Evolutionary conservation across 2,113 vertebrate species (phyloP).

Genomic region (Bubo bubo): DNA sequence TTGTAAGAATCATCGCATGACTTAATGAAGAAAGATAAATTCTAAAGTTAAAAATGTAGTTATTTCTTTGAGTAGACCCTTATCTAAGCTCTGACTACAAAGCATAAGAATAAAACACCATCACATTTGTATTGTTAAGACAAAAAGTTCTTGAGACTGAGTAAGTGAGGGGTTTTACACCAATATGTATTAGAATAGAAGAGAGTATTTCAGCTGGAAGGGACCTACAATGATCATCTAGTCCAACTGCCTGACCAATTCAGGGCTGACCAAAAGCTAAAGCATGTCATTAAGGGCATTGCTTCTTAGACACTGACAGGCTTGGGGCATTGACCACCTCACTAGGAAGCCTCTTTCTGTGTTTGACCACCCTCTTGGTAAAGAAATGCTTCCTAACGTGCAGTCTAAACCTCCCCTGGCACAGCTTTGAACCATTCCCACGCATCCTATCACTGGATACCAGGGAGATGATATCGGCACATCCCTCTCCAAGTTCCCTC

Average conservation of each 20-base stretch:
- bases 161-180: background rate
- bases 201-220: background rate
- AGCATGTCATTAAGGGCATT: background rate
- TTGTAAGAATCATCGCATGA: background rate
- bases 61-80: background rate
- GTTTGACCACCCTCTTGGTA: background rate
- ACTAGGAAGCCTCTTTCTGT: background rate
- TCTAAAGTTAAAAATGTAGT: background rate
- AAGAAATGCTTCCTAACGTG: background rate
- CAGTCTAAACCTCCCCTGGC: background rate
- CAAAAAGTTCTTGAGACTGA: background rate
- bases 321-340: no score
- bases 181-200: background rate
- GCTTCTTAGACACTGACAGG: background rate
- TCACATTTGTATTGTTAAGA: background rate
- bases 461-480: background rate
- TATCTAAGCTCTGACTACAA: background rate
- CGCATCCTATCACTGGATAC: fast-evolving
- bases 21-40: background rate
- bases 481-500: background rate
- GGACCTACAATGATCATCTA: background rate
- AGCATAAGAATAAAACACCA: background rate
- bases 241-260: background rate
- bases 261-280: background rate
- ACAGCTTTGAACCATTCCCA: background rate